Evolutionary conservation across 2,113 vertebrate species (phyloP).

Genomic region (Leiothrix lutea): DNA sequence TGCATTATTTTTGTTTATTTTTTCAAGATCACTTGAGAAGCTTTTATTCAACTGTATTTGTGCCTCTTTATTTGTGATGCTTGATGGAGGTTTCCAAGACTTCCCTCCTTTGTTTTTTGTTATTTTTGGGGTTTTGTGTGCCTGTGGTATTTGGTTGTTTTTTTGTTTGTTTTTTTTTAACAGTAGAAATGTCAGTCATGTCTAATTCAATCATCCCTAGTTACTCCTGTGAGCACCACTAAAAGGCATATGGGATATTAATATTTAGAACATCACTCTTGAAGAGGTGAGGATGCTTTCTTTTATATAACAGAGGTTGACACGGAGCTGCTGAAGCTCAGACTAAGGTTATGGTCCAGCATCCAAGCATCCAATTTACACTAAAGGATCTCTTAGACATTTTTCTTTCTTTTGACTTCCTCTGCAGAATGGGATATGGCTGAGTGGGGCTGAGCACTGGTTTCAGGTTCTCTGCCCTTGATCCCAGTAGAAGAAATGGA

Average conservation of each 20-base stretch:
- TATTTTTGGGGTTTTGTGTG: not conserved
- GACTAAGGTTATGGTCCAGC: not conserved
- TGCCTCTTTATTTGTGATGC: not conserved
- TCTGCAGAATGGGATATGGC: not conserved
- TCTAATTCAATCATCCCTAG: not conserved
- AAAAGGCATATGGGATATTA: not conserved
- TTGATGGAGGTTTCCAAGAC: not conserved
- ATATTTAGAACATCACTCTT: not conserved
- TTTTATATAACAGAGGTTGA: not conserved
- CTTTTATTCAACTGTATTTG: not conserved
- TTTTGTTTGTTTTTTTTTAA: not conserved
- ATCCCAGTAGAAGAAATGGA: not conserved
- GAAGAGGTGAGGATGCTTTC: not conserved
- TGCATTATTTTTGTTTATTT: not conserved
- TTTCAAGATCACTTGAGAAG: not conserved
- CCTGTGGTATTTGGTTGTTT: not conserved
- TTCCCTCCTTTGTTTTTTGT: not conserved
- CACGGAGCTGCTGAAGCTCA: not conserved
- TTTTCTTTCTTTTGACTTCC: not conserved
- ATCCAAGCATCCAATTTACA: not conserved
- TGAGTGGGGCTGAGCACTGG: not conserved
- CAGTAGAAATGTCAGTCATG: not conserved
- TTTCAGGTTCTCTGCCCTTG: not conserved
- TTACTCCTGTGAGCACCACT: not conserved
- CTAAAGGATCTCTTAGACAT: not conserved